Percentiles rank a stretch among this genome's conserved stretches.
These are phyloP conservation scores for Ceratosolen fusciceps DNA, from an alignment of 1,140 invertebrate genomes.

Conservation along the genomic window DNA sequence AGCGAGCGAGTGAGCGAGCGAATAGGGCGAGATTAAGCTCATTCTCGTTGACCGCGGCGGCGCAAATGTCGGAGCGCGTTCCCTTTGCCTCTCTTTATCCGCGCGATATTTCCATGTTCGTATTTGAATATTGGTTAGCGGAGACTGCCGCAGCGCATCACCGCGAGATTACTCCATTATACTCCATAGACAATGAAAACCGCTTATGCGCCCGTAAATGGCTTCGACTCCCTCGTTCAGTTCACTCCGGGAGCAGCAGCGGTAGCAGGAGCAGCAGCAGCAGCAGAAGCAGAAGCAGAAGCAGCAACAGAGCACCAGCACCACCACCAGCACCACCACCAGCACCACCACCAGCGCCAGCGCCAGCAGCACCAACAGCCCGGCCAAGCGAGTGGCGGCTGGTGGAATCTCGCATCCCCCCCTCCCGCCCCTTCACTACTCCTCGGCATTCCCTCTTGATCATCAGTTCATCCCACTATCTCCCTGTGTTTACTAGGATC, in stretches of 20 bases:
- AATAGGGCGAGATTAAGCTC: conserved; percentile 52
- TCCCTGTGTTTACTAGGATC: conserved; percentile 6
- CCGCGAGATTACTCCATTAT: conserved; percentile 72
- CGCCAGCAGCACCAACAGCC: neutral
- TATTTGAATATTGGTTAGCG: conserved; percentile 68
- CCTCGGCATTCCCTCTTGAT: neutral
- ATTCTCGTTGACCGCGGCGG: conserved; percentile 39
- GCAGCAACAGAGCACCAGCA: too few relatives aligned
- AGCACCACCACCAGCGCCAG: too few relatives aligned
- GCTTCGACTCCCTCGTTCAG: conserved; percentile 60
- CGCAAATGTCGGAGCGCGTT: neutral
- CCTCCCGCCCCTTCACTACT: too few relatives aligned
- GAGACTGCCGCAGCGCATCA: conserved; percentile 67
- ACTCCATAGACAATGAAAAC: conserved; percentile 70
- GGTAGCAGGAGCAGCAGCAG: neutral
- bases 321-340: too few relatives aligned
- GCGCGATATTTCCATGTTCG: conserved; percentile 62
- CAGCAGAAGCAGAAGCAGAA: too few relatives aligned
- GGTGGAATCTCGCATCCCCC: neutral
- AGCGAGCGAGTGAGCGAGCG: too few relatives aligned
- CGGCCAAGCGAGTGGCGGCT: too few relatives aligned
- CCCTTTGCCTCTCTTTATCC: neutral
- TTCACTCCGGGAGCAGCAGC: neutral
- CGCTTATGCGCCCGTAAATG: conserved; percentile 70
- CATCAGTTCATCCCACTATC: neutral